Evolutionary conservation across 2,888 invertebrate genomes (phyloP).

Genomic region (Microplitis deprimator): DNA sequence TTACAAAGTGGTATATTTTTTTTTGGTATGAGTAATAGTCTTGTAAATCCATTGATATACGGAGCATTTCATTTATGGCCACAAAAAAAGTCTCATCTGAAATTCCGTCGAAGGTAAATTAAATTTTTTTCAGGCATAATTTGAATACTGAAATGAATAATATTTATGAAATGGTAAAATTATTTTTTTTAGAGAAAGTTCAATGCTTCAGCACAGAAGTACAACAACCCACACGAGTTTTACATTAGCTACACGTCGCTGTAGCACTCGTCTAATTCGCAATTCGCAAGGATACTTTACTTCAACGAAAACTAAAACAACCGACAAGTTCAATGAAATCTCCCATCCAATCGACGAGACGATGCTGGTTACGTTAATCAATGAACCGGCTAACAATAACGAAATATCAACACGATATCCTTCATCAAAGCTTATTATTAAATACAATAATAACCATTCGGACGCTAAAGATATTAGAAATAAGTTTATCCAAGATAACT

Average conservation of each 20-base stretch:
- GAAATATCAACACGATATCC: conserved; percentile 31
- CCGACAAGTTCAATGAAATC: conserved; percentile 33
- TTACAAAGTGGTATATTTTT: conserved; percentile 84
- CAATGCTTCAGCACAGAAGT: conserved; percentile 58
- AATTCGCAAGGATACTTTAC: background rate
- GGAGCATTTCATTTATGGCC: conserved; percentile 90
- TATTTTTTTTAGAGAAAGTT: conserved; percentile 56
- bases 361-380: conserved; percentile 42
- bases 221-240: conserved; percentile 56
- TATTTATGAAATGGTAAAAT: conserved; percentile 11
- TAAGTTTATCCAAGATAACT: no score
- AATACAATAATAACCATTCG: background rate
- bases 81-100: conserved; percentile 59
- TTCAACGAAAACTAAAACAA: conserved; percentile 33
- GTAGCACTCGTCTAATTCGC: conserved; percentile 43
- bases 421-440: conserved; percentile 39
- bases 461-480: no score
- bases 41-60: conserved; percentile 89
- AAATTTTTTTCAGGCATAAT: conserved; percentile 44
- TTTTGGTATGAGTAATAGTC: conserved; percentile 89
- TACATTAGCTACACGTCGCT: conserved; percentile 39
- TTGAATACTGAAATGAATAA: conserved; percentile 57
- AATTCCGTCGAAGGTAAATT: conserved; percentile 26
- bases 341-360: conserved; percentile 40
- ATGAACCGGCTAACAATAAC: conserved; percentile 42